phyloP scores from a whole-genome alignment of 37 sponge, comb jelly and placozoan species.

The Spongia lamella region DNA sequence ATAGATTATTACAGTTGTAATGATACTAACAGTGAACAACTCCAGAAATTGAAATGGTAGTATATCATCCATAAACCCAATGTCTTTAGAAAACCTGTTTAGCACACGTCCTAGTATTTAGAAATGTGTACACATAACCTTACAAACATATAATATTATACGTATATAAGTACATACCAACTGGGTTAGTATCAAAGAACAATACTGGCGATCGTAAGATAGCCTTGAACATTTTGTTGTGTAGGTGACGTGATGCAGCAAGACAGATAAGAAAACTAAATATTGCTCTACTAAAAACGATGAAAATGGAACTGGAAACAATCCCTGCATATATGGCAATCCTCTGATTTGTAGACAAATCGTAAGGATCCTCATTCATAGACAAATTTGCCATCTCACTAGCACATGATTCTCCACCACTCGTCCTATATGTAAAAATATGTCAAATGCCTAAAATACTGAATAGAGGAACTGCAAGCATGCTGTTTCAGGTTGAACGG shows the following conservation, averaged over 20 bases:
- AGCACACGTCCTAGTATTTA: conserved; percentile 54
- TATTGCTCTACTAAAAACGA: not conserved
- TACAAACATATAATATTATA: no score
- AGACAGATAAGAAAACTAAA: conserved; percentile 13
- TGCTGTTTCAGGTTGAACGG: no score
- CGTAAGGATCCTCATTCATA: not conserved
- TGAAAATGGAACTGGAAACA: not conserved
- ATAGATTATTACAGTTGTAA: no score
- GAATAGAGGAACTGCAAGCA: no score
- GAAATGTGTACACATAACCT: no score
- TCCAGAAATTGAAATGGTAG: conserved; percentile 62
- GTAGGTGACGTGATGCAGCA: conserved; percentile 15
- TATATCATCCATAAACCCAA: conserved; percentile 65
- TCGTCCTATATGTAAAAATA: not conserved
- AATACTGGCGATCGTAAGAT: conserved; percentile 32
- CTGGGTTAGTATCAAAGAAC: conserved; percentile 84
- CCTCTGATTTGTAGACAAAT: conserved; percentile 1
- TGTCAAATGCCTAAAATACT: not conserved
- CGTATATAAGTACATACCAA: conserved; percentile 63
- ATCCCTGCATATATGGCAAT: conserved; percentile 13
- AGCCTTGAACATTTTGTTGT: conserved; percentile 25
- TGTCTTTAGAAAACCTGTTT: conserved; percentile 80
- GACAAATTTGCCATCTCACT: no score
- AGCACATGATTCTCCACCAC: conserved; percentile 3
- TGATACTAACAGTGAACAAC: conserved; percentile 41